A percentile compares a stretch with the other conserved stretches of the same genome.
phyloP scores from a whole-genome alignment of 1,140 invertebrate species.

The Pseudobourletiella spinata region DNA sequence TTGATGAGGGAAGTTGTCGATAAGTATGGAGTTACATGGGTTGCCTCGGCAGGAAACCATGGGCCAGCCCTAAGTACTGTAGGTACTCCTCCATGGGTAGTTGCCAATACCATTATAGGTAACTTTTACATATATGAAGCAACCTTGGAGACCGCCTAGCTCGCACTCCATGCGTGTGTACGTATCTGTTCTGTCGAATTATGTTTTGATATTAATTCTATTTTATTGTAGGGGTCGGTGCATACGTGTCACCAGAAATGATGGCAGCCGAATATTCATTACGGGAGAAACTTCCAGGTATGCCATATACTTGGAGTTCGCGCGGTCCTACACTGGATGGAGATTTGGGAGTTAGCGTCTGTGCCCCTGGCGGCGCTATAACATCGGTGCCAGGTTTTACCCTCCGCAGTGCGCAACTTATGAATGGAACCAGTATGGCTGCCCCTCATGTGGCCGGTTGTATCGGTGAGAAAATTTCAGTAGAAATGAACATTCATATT shows the following conservation, averaged over 20 bases:
- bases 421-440: conserved; percentile 83
- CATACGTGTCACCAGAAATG: conserved; percentile 95
- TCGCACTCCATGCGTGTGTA: no score
- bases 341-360: conserved; percentile 74
- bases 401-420: conserved; percentile 73
- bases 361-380: conserved; percentile 93
- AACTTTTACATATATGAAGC: no score
- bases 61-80: conserved; percentile 88
- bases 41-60: conserved; percentile 87
- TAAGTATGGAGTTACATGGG: conserved; percentile 84
- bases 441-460: conserved; percentile 89
- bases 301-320: conserved; percentile 91
- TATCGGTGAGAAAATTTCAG: conserved; percentile 50
- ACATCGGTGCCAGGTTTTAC: conserved; percentile 90
- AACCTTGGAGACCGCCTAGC: no score
- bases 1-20: conserved; percentile 83
- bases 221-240: conserved; percentile 67
- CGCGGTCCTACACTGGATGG: conserved; percentile 83
- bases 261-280: conserved; percentile 91
- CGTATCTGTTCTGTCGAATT: not conserved
- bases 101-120: conserved; percentile 62
- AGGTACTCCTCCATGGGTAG: conserved; percentile 83
- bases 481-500: no score
- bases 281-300: conserved; percentile 67
- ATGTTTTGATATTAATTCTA: conserved; percentile 9